These are phyloP conservation scores for Epinotia brunnichana DNA, from an alignment of 2,888 invertebrate genomes.

Conservation along the genomic window DNA sequence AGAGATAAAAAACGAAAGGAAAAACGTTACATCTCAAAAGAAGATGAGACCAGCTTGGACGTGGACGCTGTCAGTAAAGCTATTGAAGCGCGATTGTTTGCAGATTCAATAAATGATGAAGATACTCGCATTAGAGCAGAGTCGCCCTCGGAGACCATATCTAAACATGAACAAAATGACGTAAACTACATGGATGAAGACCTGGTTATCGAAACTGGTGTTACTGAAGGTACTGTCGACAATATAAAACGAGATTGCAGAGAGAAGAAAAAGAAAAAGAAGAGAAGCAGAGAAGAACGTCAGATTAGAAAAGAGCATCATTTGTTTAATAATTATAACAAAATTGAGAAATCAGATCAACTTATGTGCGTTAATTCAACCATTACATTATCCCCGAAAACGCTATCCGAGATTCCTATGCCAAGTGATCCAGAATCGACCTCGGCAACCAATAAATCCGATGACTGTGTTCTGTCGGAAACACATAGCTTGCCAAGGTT, in stretches of 20 bases:
- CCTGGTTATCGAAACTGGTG: slow-evolving; percentile 41
- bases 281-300: slow-evolving; percentile 91
- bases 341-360: slow-evolving; percentile 63
- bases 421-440: slow-evolving; percentile 65
- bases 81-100: slow-evolving; percentile 91
- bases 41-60: slow-evolving; percentile 91
- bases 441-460: slow-evolving; percentile 59
- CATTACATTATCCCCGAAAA: slow-evolving; percentile 62
- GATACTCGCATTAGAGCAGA: slow-evolving; percentile 69
- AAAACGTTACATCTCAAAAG: slow-evolving; percentile 82
- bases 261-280: slow-evolving; percentile 93
- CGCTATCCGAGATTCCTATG: slow-evolving; percentile 71
- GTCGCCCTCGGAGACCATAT: slow-evolving; percentile 56
- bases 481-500: slow-evolving; percentile 86
- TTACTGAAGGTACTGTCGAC: slow-evolving; percentile 53
- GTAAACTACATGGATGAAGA: slow-evolving; percentile 84
- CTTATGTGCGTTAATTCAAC: slow-evolving; percentile 54
- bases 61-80: slow-evolving; percentile 92
- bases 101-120: slow-evolving; percentile 83
- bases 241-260: slow-evolving; percentile 85
- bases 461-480: slow-evolving; percentile 71
- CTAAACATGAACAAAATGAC: slow-evolving; percentile 75
- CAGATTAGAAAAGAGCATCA: slow-evolving; percentile 87
- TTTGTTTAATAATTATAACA: slow-evolving; percentile 86
- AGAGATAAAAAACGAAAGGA: slow-evolving; percentile 86